phyloP scores from a whole-genome alignment of 2,113 vertebrate genomes.

The Corydoras maculifer region DNA sequence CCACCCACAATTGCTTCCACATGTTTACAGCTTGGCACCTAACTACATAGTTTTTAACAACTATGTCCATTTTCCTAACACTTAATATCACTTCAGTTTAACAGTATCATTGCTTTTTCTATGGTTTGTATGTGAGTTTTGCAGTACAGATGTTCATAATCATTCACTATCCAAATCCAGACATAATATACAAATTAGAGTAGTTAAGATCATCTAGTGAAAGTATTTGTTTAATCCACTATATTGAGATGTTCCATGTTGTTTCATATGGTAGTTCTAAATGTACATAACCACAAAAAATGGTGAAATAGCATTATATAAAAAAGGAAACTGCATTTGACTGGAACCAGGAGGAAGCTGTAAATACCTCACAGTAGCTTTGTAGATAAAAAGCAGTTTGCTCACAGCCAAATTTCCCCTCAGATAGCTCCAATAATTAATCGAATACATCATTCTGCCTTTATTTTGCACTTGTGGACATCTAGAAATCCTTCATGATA shows the following conservation, averaged over 20 bases:
- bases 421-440: neutral
- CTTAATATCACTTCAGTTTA: neutral
- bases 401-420: neutral
- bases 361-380: conserved; percentile 9
- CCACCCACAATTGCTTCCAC: conserved; percentile 60
- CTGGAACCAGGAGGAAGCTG: conserved; percentile 1
- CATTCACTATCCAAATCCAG: too few relatives aligned
- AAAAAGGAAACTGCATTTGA: neutral
- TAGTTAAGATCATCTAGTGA: too few relatives aligned
- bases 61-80: conserved; percentile 24
- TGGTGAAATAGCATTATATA: neutral
- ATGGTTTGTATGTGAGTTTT: too few relatives aligned
- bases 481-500: too few relatives aligned
- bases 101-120: too few relatives aligned
- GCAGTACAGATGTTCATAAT: too few relatives aligned
- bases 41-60: conserved; percentile 2
- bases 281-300: neutral
- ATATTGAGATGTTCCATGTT: too few relatives aligned
- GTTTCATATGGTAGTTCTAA: neutral
- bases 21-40: conserved; percentile 53
- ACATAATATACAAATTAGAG: too few relatives aligned
- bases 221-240: too few relatives aligned
- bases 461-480: too few relatives aligned
- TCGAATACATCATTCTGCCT: too few relatives aligned
- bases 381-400: neutral